Evolutionary conservation across 2,888 invertebrate genomes (phyloP).

Genomic region (Metacarcinus magister): DNA sequence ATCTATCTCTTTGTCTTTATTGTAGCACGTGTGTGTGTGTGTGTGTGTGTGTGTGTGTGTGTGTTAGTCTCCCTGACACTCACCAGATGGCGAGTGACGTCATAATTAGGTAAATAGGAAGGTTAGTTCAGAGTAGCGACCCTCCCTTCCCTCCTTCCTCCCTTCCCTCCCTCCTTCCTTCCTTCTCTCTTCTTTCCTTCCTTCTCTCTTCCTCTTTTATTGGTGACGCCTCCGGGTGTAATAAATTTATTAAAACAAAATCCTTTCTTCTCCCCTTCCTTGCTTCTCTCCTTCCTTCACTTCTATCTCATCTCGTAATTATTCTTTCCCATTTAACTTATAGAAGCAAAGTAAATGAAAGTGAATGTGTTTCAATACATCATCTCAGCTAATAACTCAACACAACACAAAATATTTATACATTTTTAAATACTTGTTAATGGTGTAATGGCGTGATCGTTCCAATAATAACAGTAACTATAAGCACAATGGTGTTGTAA

Average conservation of each 20-base stretch:
- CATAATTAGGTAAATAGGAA: conserved; percentile 51
- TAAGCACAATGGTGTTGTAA: no score
- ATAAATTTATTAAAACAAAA: no score
- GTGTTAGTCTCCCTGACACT: background rate
- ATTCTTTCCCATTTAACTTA: no score
- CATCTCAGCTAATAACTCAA: no score
- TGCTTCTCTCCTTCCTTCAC: background rate
- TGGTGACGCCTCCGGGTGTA: background rate
- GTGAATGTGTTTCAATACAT: no score
- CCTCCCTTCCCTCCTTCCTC: background rate
- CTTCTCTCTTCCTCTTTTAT: background rate
- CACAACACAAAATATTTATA: no score
- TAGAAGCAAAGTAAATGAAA: no score
- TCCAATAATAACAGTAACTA: no score
- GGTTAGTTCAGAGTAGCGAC: background rate
- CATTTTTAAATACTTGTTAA: no score
- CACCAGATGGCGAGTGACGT: background rate
- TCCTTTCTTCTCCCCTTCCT: background rate
- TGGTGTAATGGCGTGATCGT: no score
- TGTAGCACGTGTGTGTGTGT: no score
- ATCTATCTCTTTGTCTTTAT: background rate
- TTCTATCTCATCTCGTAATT: background rate
- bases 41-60: no score
- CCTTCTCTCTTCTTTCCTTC: background rate
- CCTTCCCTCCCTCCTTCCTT: background rate